phyloP scores from a whole-genome alignment of 2,113 vertebrate species.

The Physeter macrocephalus region DNA sequence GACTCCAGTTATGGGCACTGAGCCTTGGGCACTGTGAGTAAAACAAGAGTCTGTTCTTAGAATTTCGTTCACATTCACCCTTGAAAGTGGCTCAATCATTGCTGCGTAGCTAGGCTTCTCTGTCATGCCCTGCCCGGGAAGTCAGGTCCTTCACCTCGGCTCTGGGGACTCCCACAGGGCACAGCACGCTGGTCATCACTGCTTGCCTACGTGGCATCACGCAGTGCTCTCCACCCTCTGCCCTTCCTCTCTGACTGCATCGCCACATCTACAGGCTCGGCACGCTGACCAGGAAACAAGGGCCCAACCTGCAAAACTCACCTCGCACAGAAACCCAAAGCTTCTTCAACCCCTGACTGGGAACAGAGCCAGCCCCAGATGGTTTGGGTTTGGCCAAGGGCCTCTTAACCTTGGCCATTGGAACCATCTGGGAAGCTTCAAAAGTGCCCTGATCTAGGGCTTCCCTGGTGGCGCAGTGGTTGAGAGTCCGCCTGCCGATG shows the following conservation, averaged over 20 bases:
- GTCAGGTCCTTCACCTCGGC: background rate
- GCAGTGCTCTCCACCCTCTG: fast-evolving
- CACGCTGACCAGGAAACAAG: background rate
- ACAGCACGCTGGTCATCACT: too few relatives aligned
- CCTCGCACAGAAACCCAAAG: background rate
- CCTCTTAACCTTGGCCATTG: background rate
- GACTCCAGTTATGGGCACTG: too few relatives aligned
- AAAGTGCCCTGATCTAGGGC: too few relatives aligned
- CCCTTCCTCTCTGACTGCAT: too few relatives aligned
- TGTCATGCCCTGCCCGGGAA: too few relatives aligned
- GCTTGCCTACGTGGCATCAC: fast-evolving
- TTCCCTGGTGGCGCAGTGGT: too few relatives aligned
- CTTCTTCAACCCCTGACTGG: background rate
- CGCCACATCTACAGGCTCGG: background rate
- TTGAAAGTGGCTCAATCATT: background rate
- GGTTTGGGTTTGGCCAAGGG: background rate
- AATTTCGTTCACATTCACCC: background rate
- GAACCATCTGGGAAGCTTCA: background rate
- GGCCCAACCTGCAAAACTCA: background rate
- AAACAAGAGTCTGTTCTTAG: background rate
- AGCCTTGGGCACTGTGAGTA: background rate
- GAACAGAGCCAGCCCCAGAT: background rate
- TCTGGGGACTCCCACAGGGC: fast-evolving
- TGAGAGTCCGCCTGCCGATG: too few relatives aligned
- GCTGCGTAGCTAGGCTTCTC: background rate